These are phyloP conservation scores for Rallus limicola DNA, from an alignment of 2,113 vertebrate genomes.

Conservation along the genomic window DNA sequence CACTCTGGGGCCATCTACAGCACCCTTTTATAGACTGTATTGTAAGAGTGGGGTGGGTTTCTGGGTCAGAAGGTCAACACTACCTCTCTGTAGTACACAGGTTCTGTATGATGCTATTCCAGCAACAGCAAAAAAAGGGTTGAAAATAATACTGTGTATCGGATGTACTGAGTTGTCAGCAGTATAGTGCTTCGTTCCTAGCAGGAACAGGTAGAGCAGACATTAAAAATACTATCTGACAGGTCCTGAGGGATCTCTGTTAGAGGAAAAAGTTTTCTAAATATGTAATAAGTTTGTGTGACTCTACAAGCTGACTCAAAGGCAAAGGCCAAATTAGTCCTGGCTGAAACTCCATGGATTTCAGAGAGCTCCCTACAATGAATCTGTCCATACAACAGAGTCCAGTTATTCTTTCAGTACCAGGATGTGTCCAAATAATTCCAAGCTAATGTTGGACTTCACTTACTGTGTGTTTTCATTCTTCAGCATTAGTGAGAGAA, in stretches of 20 bases:
- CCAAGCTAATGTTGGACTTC: neutral
- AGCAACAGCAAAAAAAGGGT: neutral
- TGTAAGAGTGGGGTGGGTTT: neutral
- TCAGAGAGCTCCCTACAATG: neutral
- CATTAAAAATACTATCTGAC: neutral
- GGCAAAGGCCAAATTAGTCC: neutral
- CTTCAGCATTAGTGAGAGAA: neutral
- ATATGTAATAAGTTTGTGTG: neutral
- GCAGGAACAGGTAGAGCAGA: neutral
- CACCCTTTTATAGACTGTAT: conserved; percentile 26
- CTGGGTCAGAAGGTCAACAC: neutral
- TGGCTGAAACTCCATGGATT: neutral
- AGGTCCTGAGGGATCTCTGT: neutral
- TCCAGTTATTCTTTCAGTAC: neutral
- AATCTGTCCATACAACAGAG: neutral
- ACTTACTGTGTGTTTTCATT: neutral
- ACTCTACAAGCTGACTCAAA: neutral
- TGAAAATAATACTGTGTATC: neutral
- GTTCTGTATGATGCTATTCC: neutral
- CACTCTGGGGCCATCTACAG: neutral
- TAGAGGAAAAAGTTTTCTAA: neutral
- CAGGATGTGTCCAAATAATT: neutral
- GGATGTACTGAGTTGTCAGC: neutral
- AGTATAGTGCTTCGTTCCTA: neutral
- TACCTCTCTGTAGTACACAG: neutral